Base-by-base conservation (phyloP, 2,797 vertebrate species). In the Furcifer pardalis region DNA sequence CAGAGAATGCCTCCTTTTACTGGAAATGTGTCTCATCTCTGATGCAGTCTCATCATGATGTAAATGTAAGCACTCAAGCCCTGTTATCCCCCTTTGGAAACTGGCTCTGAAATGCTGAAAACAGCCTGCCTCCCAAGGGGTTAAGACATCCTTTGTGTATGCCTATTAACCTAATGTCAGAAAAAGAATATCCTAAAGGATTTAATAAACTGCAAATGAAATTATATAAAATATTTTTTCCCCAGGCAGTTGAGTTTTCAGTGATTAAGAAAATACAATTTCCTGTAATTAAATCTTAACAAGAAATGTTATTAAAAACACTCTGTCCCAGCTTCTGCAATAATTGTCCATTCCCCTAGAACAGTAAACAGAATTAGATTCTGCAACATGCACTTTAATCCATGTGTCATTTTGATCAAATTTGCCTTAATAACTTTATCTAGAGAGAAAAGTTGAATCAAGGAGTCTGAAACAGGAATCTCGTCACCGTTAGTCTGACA, bases 241-340 rank as follows among this genome's bases (percentile, higher is more conserved):
- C 94, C 94, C 93, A 95, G 94, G 94, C 95, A 94, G 95, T 95
- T 94, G 94, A 95, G 93, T 96, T 96, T 95, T 95, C 95, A 96
- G 94, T 96, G 96, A 96, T 96, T 96, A 96, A 96, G 96, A 96
- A 96, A 96, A 96, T 95, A 95, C 95, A 95, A 96, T 96, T 96
- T 96, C 94, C 95, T 95, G 91, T 96, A 96, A 96, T 96, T 96
- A 96, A 96, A 96, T 96, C 96, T 96, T 96, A 96, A 96, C 95
- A 96, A 96, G 96, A 95, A 96, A 96, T 96, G 94, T 96, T 96
- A 96, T 96, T 96, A 95, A 96, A 96, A 96, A 95, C 95, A 94
- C 95, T 96, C 95, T 95, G 94, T 96, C 95, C 96, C 56, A 1
- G 94, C 95, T 95, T 96, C 94, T 94, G 94, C 95, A 95, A 96